Conservation (phyloP, 2,113 vertebrate species). For the Onychostruthus taczanowskii region DNA sequence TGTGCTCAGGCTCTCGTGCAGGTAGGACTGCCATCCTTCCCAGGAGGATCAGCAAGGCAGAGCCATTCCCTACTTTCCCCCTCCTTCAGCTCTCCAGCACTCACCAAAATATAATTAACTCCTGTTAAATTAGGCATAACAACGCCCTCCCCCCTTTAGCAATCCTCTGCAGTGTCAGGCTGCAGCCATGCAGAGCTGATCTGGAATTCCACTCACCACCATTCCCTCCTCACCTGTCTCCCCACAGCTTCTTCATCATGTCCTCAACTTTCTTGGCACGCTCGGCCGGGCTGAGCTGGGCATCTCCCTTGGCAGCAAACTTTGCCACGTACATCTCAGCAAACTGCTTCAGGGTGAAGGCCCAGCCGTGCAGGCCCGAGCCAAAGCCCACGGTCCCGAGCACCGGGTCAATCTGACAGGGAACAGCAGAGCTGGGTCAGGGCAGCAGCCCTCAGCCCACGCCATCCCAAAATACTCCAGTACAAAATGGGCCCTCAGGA, state of each 20-base stretch:
- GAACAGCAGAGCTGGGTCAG: background rate
- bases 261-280: conserved; percentile 95
- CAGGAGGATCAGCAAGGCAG: background rate
- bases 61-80: too few relatives aligned
- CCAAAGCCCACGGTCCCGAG: conserved; percentile 93
- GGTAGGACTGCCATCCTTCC: background rate
- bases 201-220: background rate
- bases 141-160: too few relatives aligned
- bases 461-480: accelerated
- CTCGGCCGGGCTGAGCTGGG: conserved; percentile 76
- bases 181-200: background rate
- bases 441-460: background rate
- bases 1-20: accelerated
- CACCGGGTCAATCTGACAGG: conserved; percentile 85
- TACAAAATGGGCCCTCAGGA: accelerated
- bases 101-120: too few relatives aligned
- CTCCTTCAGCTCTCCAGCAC: too few relatives aligned
- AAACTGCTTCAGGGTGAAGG: conserved; percentile 97
- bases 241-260: conserved; percentile 99
- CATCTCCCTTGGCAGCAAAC: conserved; percentile 91
- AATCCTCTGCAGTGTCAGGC: accelerated
- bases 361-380: conserved; percentile 96
- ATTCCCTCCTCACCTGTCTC: conserved; percentile 79
- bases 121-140: too few relatives aligned
- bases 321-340: conserved; percentile 95